phyloP scores from a whole-genome alignment of 2,113 vertebrate species.

The Edolisoma coerulescens region DNA sequence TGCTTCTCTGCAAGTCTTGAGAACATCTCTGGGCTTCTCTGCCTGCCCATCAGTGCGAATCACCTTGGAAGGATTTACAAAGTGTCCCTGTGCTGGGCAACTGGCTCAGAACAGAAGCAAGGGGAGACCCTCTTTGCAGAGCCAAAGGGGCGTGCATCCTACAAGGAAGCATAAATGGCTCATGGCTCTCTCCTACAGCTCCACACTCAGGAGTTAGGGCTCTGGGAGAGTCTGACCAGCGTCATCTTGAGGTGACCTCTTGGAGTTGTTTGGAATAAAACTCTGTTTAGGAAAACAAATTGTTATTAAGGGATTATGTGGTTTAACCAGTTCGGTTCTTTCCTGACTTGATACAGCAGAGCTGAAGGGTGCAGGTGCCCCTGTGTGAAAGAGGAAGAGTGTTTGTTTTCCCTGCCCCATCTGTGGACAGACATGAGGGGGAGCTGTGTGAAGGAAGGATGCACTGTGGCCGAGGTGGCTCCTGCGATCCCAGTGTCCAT shows the following conservation, averaged over 20 bases:
- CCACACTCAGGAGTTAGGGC: background rate
- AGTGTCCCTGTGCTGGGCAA: background rate
- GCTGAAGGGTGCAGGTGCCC: background rate
- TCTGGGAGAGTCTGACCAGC: background rate
- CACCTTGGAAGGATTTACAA: background rate
- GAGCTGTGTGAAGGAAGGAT: background rate
- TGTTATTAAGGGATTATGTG: background rate
- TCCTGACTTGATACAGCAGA: rapidly evolving
- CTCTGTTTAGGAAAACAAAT: background rate
- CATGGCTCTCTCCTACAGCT: background rate
- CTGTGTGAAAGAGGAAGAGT: background rate
- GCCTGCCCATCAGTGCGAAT: background rate
- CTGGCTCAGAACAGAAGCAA: background rate
- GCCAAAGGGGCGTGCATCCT: background rate
- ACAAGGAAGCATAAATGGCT: background rate
- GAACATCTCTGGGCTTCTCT: background rate
- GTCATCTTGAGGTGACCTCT: background rate
- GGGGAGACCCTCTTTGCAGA: background rate
- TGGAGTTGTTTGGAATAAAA: background rate
- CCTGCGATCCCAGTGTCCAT: background rate
- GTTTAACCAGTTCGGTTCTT: background rate
- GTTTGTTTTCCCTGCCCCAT: background rate
- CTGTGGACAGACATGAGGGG: background rate
- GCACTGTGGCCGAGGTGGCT: rapidly evolving
- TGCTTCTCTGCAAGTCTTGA: background rate